Evolutionary conservation across 2,888 invertebrate species (phyloP), one percentile per base, ranked within the genome.

Genomic region (Melitaea athalia): DNA sequence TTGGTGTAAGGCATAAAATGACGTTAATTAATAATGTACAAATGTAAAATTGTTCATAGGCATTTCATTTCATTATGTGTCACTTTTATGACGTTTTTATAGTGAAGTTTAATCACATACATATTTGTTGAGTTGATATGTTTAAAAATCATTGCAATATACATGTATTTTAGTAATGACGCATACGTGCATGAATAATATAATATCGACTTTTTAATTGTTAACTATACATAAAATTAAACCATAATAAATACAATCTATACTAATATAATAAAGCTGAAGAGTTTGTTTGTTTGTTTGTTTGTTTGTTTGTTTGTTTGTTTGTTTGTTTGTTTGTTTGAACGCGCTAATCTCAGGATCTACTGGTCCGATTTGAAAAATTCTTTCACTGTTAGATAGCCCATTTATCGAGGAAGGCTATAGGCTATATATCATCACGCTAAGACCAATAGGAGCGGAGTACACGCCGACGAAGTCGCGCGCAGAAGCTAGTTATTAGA

Each of bases 41-140:
- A 42, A 42, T 42, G 38, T 57, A 57, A 57, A 38, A 57, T 57
- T 55, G 12, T 24, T 57, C 57, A 57, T 15, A 57, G 57, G 57
- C 57, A 57, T 57, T 57, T 57, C 57, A 57, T 57, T 57, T 57
- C 57, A 42, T 57, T 14, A n/a, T 47, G 33, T 60, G 60, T 42
- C 60, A 47, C n/a, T 31, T 33, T 60, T 60, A 60, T 4, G 45
- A 47, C n/a, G 12, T 24, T 47, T 47, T 60, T 47, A 60, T 17
- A 17, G 43, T 59, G 43, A 11, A 59, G 4, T 60, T n/a, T 15
- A 50, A 49, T 49, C 52, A 50, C 15, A 52, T n/a, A 50, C 11
- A 38, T 47, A 17, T 24, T 50, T 33, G 50, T 33, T 50, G 15
- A 38, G 7, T 49, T 33, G n/a, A 12, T 33, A 50, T 33, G n/a